phyloP scores from a whole-genome alignment of 64 coral and sea anemone genomes.

The Astreopora myriophthalma region DNA sequence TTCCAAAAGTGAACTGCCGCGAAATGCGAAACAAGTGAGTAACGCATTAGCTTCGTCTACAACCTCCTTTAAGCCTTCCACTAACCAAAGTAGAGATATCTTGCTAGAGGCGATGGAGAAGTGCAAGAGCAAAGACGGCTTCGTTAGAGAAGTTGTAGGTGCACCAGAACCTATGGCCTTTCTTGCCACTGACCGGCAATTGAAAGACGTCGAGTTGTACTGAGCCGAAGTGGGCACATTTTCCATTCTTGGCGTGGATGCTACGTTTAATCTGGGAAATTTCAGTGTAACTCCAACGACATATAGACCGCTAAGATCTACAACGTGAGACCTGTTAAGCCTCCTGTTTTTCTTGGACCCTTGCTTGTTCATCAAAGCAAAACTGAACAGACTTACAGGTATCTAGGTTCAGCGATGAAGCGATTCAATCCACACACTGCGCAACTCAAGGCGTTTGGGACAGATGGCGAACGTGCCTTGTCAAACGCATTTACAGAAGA shows the following conservation, averaged over 20 bases:
- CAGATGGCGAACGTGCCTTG: constrained; percentile 13
- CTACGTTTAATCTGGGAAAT: constrained; percentile 32
- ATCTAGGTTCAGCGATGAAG: constrained; percentile 32
- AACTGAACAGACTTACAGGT: constrained; percentile 21
- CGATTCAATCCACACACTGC: not conserved
- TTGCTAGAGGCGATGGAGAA: constrained; percentile 47
- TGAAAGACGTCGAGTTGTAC: constrained; percentile 28
- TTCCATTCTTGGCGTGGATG: constrained; percentile 35
- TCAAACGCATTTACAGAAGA: constrained; percentile 39
- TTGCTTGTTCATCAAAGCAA: constrained; percentile 43
- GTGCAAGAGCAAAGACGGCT: constrained; percentile 53
- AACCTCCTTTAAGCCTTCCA: constrained; percentile 16
- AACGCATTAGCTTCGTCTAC: constrained; percentile 33
- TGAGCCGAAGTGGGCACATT: not conserved
- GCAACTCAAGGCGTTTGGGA: constrained; percentile 37
- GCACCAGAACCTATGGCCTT: constrained; percentile 52
- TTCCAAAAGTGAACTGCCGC: constrained; percentile 7
- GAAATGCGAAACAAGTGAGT: constrained; percentile 36
- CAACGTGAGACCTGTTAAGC: constrained; percentile 24
- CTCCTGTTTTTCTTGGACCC: constrained; percentile 41
- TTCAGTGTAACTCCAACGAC: constrained; percentile 49
- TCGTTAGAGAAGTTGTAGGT: constrained; percentile 60
- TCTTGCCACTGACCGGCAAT: constrained; percentile 36
- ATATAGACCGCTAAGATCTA: constrained; percentile 46
- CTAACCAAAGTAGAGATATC: constrained; percentile 6